These are phyloP conservation scores for Lutjanus argentimaculatus DNA, from an alignment of 2,797 vertebrate species.

Conservation along the genomic window DNA sequence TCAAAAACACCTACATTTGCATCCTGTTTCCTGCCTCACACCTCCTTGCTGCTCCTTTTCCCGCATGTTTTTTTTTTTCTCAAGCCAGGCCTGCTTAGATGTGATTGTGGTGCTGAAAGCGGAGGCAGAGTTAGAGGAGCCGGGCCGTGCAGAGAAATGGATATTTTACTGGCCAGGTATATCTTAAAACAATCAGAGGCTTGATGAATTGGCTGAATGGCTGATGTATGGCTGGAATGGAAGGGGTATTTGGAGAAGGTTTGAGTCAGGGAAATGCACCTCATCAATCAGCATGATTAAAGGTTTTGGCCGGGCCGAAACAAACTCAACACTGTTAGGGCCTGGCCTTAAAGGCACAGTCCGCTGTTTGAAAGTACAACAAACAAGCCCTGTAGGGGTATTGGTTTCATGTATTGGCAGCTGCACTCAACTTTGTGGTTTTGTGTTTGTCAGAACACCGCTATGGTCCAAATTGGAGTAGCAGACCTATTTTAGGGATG, in stretches of 20 bases:
- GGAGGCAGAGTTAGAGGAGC: conserved; percentile 38
- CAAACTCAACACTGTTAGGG: conserved; percentile 72
- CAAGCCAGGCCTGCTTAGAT: background rate
- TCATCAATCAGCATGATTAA: conserved; percentile 85
- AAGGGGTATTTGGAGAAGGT: conserved; percentile 79
- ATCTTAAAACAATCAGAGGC: conserved; percentile 82
- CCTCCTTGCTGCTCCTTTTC: background rate
- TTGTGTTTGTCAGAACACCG: background rate
- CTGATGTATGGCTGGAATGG: conserved; percentile 79
- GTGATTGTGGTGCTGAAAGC: conserved; percentile 44
- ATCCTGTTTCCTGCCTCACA: background rate
- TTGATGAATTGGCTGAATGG: conserved; percentile 80
- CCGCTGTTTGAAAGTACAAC: conserved; percentile 27
- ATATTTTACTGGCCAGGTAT: conserved; percentile 82
- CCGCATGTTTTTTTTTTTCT: background rate
- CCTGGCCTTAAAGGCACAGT: conserved; percentile 77
- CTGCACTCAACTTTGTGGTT: background rate
- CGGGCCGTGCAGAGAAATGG: conserved; percentile 67
- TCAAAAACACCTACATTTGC: background rate
- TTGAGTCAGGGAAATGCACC: conserved; percentile 84
- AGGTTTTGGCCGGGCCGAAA: conserved; percentile 76
- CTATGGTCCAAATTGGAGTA: background rate
- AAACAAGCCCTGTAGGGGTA: conserved; percentile 23
- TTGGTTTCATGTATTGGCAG: conserved; percentile 3
- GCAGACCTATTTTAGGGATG: background rate